A percentile compares a stretch with the other conserved stretches of the same genome.
These are phyloP conservation scores for Teleogryllus oceanicus DNA, from an alignment of 2,888 invertebrate genomes.

Conservation along the genomic window DNA sequence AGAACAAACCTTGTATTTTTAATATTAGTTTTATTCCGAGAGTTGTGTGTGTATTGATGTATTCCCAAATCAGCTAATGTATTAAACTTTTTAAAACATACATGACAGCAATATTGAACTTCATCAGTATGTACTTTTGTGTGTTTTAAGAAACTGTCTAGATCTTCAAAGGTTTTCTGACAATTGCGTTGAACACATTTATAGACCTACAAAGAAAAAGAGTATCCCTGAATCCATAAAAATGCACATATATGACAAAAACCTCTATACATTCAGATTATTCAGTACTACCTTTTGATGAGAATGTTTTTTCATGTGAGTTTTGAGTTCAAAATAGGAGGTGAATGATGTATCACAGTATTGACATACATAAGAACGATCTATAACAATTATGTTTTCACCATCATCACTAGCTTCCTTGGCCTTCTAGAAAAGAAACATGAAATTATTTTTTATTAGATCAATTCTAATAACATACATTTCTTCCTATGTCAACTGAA, in stretches of 20 bases:
- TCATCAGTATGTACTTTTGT: constrained; percentile 54
- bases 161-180: constrained; percentile 56
- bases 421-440: constrained; percentile 19
- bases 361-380: constrained; percentile 52
- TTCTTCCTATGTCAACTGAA: no score
- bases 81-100: constrained; percentile 56
- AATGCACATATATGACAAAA: neutral
- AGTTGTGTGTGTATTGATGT: constrained; percentile 59
- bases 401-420: neutral
- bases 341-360: constrained; percentile 50
- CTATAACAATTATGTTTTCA: constrained; percentile 41
- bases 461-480: no score
- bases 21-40: constrained; percentile 6
- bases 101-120: constrained; percentile 59
- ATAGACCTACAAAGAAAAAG: constrained; percentile 50
- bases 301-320: constrained; percentile 52
- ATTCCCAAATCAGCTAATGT: constrained; percentile 59
- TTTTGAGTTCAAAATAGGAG: constrained; percentile 50
- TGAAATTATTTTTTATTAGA: constrained; percentile 22
- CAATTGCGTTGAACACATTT: constrained; percentile 65
- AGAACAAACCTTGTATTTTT: constrained; percentile 37
- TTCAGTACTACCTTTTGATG: constrained; percentile 47
- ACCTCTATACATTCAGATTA: neutral
- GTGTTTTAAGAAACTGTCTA: constrained; percentile 61
- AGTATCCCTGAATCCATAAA: neutral